phyloP scores from a whole-genome alignment of 2,888 invertebrate genomes.

The Dorcus parallelipipedus region DNA sequence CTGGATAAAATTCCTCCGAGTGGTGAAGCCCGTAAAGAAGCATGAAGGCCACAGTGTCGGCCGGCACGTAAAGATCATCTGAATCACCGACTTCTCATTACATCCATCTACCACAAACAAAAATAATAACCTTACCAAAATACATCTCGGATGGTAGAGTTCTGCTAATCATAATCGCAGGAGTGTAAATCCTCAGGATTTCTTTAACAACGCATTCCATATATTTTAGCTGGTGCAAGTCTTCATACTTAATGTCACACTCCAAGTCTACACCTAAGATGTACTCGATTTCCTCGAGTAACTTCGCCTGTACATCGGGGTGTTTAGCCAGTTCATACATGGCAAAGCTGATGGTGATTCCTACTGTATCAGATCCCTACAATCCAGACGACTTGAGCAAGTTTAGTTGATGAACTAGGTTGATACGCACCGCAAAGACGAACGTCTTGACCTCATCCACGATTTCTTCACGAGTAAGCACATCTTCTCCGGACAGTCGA shows the following conservation, averaged over 20 bases:
- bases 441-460: neutral
- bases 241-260: constrained; percentile 1
- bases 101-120: neutral
- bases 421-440: constrained; percentile 5
- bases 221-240: constrained; percentile 9
- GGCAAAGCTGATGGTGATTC: constrained; percentile 9
- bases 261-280: constrained; percentile 10
- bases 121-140: constrained; percentile 6
- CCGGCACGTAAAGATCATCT: neutral
- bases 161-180: constrained; percentile 8
- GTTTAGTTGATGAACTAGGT: no score
- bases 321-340: constrained; percentile 11
- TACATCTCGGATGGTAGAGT: neutral
- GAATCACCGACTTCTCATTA: no score
- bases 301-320: constrained; percentile 6
- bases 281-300: constrained; percentile 9
- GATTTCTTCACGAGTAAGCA: no score
- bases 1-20: constrained; percentile 12
- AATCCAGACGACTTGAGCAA: neutral
- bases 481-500: no score
- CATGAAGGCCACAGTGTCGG: neutral
- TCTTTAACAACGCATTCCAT: constrained; percentile 16
- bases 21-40: constrained; percentile 15
- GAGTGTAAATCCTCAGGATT: constrained; percentile 5
- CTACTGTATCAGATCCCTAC: constrained; percentile 15